Conservation (phyloP, 2,888 invertebrate species). For the Blera fallax region DNA sequence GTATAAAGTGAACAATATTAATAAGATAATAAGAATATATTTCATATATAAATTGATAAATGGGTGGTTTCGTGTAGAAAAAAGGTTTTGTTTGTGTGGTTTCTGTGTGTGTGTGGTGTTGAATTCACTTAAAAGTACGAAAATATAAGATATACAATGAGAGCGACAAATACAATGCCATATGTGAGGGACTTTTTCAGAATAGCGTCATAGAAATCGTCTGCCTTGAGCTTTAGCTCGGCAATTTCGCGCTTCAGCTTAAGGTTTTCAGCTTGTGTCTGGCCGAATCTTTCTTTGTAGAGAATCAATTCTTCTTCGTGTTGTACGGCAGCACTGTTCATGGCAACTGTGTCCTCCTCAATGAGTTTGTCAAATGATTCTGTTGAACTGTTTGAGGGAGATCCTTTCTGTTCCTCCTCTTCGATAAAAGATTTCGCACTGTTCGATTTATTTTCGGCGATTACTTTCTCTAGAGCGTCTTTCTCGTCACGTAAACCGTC, state of each 20-base stretch:
- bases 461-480: slow-evolving; percentile 72
- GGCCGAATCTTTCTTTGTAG: slow-evolving; percentile 80
- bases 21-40: slow-evolving; percentile 53
- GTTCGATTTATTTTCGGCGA: slow-evolving; percentile 62
- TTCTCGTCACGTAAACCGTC: slow-evolving; percentile 75
- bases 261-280: slow-evolving; percentile 78
- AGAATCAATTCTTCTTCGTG: slow-evolving; percentile 80
- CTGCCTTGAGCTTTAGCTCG: slow-evolving; percentile 75
- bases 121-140: slow-evolving; percentile 75
- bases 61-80: slow-evolving; percentile 63
- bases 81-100: slow-evolving; percentile 34
- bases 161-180: slow-evolving; percentile 77
- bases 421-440: slow-evolving; percentile 5
- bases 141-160: slow-evolving; percentile 78
- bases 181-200: slow-evolving; percentile 76
- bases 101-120: slow-evolving; percentile 9
- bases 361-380: slow-evolving; percentile 72
- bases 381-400: slow-evolving; percentile 11
- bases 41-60: slow-evolving; percentile 58
- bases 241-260: slow-evolving; percentile 78
- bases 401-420: neutral
- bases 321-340: slow-evolving; percentile 77
- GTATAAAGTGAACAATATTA: slow-evolving; percentile 54
- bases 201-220: slow-evolving; percentile 73
- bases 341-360: slow-evolving; percentile 76